Evolutionary conservation across 2,888 invertebrate genomes (phyloP), one percentile per base, ranked within the genome.

Genomic region (Chromoteleia sp.): DNA sequence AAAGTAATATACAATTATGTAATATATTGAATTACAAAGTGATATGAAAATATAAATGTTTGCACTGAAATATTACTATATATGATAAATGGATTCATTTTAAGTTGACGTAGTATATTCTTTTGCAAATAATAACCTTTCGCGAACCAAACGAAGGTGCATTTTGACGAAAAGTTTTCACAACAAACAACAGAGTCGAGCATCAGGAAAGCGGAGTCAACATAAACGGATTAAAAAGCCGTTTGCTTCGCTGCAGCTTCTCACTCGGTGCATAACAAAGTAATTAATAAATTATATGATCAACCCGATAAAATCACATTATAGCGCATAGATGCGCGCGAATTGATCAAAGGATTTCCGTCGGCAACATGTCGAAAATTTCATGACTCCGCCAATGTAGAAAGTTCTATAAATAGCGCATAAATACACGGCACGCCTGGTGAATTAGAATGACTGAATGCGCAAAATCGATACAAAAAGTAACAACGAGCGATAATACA

Each of bases 381-480:
- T 74, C 54, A 74, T 50, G 33, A 67, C 21, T 80, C 15, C 45
- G 70, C 50, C 68, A 65, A 68, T 33, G 74, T 79, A 79, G 74
- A 70, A 33, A 50, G n/a, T 59, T 65, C 4, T 59, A 54, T 48
- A 58, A 76, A 76, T 73, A 80, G 76, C 80, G 80, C 77, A 77
- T 45, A 76, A 68, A 75, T 61, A 79, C 76, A 82, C 74, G 79
- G 79, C 82, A 82, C 82, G 83, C 77, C 80, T 80, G 58, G 68
- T 48, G 21, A 63, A 41, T 75, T 73, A 78, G 78, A 52, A 30
- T 36, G 39, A 78, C 17, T 74, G 74, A 70, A 75, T 82, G 75
- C 82, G 75, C 71, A 71, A 54, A 71, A 45, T 71, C 65, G 21
- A 71, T 59, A 59, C 48, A 17, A 29, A 67, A 50, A 58, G 0